Conservation (phyloP, 1,140 invertebrate species). For the Megalonaias nervosa region DNA sequence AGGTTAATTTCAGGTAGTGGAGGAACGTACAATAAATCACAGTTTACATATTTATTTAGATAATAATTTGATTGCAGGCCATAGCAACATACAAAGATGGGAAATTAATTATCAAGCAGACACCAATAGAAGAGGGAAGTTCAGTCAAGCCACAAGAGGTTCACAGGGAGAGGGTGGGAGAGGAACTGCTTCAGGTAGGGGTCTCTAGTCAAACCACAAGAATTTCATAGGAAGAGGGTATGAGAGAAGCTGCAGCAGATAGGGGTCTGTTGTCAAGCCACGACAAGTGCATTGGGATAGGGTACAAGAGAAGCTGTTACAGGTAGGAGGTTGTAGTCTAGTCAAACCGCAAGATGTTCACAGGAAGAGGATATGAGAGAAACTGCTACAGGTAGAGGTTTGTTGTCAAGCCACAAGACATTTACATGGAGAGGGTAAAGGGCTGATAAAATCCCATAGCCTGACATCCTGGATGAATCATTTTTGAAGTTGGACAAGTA, state of each 20-base stretch:
- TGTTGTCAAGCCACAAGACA: conserved; percentile 14
- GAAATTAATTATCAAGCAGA: conserved; percentile 21
- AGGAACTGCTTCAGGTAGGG: conserved; percentile 18
- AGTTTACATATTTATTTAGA: background rate
- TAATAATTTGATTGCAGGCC: conserved; percentile 2
- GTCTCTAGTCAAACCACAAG: conserved; percentile 14
- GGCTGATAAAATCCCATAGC: too few species aligned
- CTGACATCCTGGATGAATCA: too few species aligned
- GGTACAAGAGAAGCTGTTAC: conserved; percentile 9
- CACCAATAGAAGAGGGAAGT: background rate
- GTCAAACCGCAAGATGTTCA: conserved; percentile 20
- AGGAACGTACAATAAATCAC: background rate
- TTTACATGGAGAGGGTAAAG: conserved; percentile 10
- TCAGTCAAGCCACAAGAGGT: conserved; percentile 21
- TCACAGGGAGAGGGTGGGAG: conserved; percentile 19
- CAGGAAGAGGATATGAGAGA: conserved; percentile 16
- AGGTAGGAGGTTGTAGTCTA: conserved; percentile 13
- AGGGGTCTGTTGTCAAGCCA: conserved; percentile 11
- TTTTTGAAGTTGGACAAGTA: too few species aligned
- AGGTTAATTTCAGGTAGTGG: background rate
- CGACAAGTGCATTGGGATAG: conserved; percentile 15
- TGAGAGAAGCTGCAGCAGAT: conserved; percentile 15
- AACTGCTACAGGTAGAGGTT: conserved; percentile 13
- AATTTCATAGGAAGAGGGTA: conserved; percentile 16
- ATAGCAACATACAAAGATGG: conserved; percentile 29